Base-by-base conservation (phyloP, 1,140 invertebrate species). In the Ceratosolen solmsi region DNA sequence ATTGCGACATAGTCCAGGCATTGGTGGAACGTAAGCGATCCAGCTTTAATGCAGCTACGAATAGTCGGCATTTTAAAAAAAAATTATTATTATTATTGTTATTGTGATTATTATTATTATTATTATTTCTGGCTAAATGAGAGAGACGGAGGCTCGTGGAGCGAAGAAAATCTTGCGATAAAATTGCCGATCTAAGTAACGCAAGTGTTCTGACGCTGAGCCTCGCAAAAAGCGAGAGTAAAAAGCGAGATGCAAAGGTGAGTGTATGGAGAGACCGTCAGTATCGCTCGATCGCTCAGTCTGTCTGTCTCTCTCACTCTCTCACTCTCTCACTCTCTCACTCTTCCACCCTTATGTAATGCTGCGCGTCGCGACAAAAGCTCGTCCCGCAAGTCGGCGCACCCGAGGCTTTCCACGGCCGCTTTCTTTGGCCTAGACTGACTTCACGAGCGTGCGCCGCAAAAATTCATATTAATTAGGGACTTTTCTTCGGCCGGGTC, bases 401-500 rank as follows among this genome's bases (percentile, higher is more conserved):
- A 22, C 9, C 20, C 20, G 9, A 54, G 17, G 51, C 20, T 54
- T 22, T 22, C 51, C 51, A 22, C 51, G 20, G 51, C 9, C 9
- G 17, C 63, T 68, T 68, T 68, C 46, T 54, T 73, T 33, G 71
- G 71, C 46, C 49, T 33, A 27, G 71, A 33, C 71, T 51, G 46
- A 73, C 38, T 68, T 38, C 25, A 49, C 71, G 71, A 27, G 71
- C 49, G 49, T 8, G n/a, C 71, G 49, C 30, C 63, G 71, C 20
- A 71, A 76, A 82, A 82, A 78, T 78, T 76, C 70, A 82, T 72
- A 82, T 82, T 72, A 82, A 82, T 82, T 78, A 73, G 81, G 41
- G 70, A 73, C 56, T 60, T 71, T 77, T 77, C 36, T 72, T 60
- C 63, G 72, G 33, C 17, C 49, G 74, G 80, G 80, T 82, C 80